phyloP scores from a whole-genome alignment of 2,888 invertebrate species.

The Macrophya alboannulata region DNA sequence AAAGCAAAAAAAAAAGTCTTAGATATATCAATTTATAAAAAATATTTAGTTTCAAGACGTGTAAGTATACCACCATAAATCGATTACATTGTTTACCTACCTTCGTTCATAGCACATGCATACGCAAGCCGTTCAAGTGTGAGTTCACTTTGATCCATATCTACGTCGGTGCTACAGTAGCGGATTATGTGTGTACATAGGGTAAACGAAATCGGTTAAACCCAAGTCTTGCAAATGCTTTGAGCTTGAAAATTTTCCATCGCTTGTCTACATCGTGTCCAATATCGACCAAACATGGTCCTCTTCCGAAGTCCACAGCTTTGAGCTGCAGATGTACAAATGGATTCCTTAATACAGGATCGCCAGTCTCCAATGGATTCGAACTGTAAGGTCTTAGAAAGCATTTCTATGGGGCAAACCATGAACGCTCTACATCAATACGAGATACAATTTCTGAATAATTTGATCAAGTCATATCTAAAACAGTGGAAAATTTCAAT shows the following conservation, averaged over 20 bases:
- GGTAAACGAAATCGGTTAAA: background rate
- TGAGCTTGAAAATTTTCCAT: background rate
- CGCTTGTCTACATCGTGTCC: background rate
- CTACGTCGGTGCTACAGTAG: background rate
- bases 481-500: too few relatives aligned
- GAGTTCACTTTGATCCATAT: constrained; percentile 1
- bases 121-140: background rate
- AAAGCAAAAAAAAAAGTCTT: background rate
- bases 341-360: too few relatives aligned
- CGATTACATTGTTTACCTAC: background rate
- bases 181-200: background rate
- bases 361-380: too few relatives aligned
- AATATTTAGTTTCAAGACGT: background rate
- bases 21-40: background rate
- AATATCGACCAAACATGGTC: background rate
- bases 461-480: too few relatives aligned
- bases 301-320: background rate
- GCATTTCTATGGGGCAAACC: too few relatives aligned
- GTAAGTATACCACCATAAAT: background rate
- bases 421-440: too few relatives aligned
- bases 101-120: background rate
- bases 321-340: background rate
- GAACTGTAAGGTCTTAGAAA: too few relatives aligned
- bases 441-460: too few relatives aligned
- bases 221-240: background rate